Base-by-base conservation (phyloP, 2,888 invertebrate species). In the Cephus pulcher region DNA sequence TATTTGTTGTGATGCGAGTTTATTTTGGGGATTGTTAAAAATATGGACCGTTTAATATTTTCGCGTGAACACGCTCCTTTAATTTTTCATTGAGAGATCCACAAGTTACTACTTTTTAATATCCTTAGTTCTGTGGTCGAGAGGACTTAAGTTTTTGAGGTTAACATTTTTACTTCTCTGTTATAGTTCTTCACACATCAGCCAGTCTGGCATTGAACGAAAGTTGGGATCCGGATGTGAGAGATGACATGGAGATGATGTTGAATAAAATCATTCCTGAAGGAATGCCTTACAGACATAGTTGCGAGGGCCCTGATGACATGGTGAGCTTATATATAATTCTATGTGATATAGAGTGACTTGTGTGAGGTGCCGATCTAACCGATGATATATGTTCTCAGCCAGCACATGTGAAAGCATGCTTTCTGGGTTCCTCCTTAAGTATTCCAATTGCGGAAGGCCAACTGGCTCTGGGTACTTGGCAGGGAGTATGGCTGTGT, bases 221-320 rank as follows among this genome's bases (percentile, higher is more conserved):
- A 94, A 98, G 98, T 93, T 98, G 98, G 98, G 98, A 98, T 93
- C 98, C 98, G 84, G 97, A 98, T 93, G 98, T 98, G 82, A 94
- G 98, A 93, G 98, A 98, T 92, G 99, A 99, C 92, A 98, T 98
- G 98, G 98, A 99, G 93, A 98, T 98, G 98, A 98, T 99, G 97
- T 95, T 99, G 93, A 98, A 98, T 93, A 98, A 98, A 95, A 97
- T 99, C 93, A 97, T 99, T 93, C 98, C 98, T 92, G 98, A 99
- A 95, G 98, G 97, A 89, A 95, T 98, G 93, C 97, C 97, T 89
- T 99, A 98, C 93, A 95, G 97, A 93, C 99, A 99, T 93, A 97
- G 97, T 83, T 98, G 98, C 93, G 99, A 99, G 94, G 99, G 99
- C 85, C 98, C 98, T 84, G 99, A 99, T 92, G 98, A 99, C 92